Percentiles rank a stretch among this genome's conserved stretches.
Conservation (phyloP, 2,888 invertebrate species). For the Phytoseiulus persimilis region DNA sequence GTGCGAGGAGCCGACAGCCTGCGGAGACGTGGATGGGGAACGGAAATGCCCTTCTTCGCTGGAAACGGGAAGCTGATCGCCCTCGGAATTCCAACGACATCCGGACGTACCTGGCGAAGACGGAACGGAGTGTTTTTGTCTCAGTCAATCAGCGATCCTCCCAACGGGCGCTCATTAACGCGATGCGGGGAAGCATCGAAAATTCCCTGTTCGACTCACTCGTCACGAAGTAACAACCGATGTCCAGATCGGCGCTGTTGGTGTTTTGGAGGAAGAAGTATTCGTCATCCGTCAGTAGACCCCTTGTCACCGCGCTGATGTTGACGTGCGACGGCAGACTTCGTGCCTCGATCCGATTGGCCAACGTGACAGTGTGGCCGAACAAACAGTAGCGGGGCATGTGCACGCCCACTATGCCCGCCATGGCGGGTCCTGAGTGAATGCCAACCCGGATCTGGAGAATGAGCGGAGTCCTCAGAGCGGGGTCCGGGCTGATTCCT, state of each 20-base stretch:
- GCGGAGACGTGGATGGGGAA: slow-evolving; percentile 42
- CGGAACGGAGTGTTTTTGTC: neutral
- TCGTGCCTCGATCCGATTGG: slow-evolving; percentile 43
- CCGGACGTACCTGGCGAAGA: slow-evolving; percentile 12
- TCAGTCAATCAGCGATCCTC: neutral
- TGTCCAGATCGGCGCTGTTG: slow-evolving; percentile 6
- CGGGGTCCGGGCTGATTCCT: too few species aligned
- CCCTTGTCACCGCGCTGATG: slow-evolving; percentile 44
- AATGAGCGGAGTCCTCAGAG: neutral
- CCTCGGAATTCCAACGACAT: slow-evolving; percentile 36
- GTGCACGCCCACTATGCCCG: slow-evolving; percentile 44
- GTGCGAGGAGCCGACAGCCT: slow-evolving; percentile 31
- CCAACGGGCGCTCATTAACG: slow-evolving; percentile 15
- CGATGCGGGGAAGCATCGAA: neutral
- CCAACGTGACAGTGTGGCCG: slow-evolving; percentile 44
- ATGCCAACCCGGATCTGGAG: slow-evolving; percentile 44
- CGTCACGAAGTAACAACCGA: slow-evolving; percentile 32
- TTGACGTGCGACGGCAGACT: slow-evolving; percentile 43
- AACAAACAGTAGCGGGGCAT: slow-evolving; percentile 45
- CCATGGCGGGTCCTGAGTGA: slow-evolving; percentile 44
- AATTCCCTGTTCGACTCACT: neutral
- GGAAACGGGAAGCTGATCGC: slow-evolving; percentile 41
- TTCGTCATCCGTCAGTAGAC: slow-evolving; percentile 37
- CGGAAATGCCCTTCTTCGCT: slow-evolving; percentile 42
- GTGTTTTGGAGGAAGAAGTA: slow-evolving; percentile 33